Conservation (phyloP, 2,113 vertebrate genomes). For the Otis tarda region DNA sequence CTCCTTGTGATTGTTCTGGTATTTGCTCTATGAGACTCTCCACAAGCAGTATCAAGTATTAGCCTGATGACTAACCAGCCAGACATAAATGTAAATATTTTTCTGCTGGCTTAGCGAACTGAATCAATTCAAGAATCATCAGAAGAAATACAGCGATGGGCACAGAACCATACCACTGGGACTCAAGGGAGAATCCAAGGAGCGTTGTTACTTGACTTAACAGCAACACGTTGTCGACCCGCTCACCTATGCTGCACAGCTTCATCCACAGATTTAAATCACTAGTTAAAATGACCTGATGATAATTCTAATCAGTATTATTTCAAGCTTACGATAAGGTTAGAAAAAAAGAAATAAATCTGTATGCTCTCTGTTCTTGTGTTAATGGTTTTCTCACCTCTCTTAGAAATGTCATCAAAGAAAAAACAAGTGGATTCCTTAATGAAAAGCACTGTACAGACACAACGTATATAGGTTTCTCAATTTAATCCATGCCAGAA, state of each 20-base stretch:
- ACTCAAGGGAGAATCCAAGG: not conserved
- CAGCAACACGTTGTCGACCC: fast-evolving
- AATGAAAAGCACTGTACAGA: not conserved
- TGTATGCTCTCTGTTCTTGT: not conserved
- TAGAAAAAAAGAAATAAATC: not conserved
- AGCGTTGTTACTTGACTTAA: fast-evolving
- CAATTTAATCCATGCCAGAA: not conserved
- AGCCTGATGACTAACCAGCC: too few relatives aligned
- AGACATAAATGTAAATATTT: too few relatives aligned
- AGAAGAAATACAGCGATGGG: not conserved
- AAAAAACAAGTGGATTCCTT: not conserved
- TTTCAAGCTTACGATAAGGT: not conserved
- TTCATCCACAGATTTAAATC: not conserved
- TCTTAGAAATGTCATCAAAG: not conserved
- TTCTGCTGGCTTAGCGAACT: too few relatives aligned
- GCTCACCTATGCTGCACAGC: fast-evolving
- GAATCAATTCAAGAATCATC: not conserved
- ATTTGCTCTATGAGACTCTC: too few relatives aligned
- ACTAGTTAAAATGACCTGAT: not conserved
- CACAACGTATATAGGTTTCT: not conserved
- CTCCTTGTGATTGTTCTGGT: too few relatives aligned
- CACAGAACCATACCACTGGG: not conserved
- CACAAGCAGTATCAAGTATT: too few relatives aligned
- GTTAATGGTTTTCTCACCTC: not conserved
- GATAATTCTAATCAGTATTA: not conserved